Evolutionary conservation across 2,113 vertebrate species (phyloP).

Genomic region (Ranitomeya imitator): DNA sequence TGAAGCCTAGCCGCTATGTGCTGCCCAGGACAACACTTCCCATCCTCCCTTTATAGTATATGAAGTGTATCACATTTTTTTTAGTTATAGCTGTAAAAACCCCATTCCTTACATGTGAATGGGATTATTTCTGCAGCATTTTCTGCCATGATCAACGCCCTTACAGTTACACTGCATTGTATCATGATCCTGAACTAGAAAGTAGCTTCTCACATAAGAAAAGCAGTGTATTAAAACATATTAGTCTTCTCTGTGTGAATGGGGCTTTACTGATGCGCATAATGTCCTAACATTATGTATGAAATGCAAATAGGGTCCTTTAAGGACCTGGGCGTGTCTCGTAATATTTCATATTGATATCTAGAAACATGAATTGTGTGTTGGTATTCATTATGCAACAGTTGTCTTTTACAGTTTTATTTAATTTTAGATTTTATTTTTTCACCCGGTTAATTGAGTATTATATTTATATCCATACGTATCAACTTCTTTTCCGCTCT

Average conservation of each 20-base stretch:
- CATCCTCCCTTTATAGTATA: not conserved
- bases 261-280: too few species aligned
- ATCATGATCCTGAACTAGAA: not conserved
- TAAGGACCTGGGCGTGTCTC: too few species aligned
- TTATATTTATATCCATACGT: not conserved
- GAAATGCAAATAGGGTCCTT: not conserved
- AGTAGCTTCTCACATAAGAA: not conserved
- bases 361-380: not conserved
- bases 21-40: not conserved
- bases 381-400: not conserved
- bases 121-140: not conserved
- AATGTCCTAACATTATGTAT: not conserved
- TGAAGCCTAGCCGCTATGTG: not conserved
- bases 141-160: not conserved
- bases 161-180: not conserved
- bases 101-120: not conserved
- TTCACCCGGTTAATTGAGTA: too few species aligned
- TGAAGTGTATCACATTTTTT: not conserved
- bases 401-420: not conserved
- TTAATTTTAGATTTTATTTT: not conserved
- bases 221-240: not conserved
- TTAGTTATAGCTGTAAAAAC: not conserved
- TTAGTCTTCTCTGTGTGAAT: not conserved
- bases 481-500: not conserved
- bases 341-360: too few species aligned